Percentiles rank a stretch among this genome's conserved stretches.
phyloP scores from a whole-genome alignment of 2,888 invertebrate genomes.

The Phortica magna region DNA sequence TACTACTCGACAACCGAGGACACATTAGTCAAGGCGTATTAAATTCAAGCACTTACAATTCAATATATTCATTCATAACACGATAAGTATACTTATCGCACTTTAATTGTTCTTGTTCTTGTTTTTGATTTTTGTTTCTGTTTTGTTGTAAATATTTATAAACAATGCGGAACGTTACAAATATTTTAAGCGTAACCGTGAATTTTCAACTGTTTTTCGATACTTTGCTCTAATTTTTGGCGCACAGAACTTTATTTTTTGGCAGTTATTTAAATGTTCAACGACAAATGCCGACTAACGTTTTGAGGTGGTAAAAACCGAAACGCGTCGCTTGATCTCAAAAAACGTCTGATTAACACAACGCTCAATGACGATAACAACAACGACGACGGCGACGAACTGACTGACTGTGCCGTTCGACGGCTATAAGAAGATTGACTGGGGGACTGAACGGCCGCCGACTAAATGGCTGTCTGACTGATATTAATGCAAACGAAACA shows the following conservation, averaged over 20 bases:
- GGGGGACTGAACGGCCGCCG: neutral
- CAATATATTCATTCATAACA: slow-evolving; percentile 54
- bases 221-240: neutral
- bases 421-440: neutral
- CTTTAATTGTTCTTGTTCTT: neutral
- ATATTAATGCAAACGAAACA: neutral
- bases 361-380: neutral
- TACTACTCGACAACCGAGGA: no score
- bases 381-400: neutral
- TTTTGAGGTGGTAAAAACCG: slow-evolving; percentile 38
- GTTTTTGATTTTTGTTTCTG: neutral
- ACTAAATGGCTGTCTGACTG: neutral
- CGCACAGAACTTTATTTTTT: neutral
- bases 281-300: slow-evolving; percentile 65
- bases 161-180: no score
- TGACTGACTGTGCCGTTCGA: slow-evolving; percentile 14
- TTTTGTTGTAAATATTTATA: neutral
- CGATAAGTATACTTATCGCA: slow-evolving; percentile 2
- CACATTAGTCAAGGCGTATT: neutral
- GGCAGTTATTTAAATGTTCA: neutral
- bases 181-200: neutral
- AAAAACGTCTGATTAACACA: slow-evolving; percentile 52
- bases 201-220: neutral
- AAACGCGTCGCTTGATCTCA: slow-evolving; percentile 38
- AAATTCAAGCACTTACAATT: slow-evolving; percentile 59